Evolutionary conservation across 2,888 invertebrate species (phyloP).

Genomic region (Microplitis manilae): DNA sequence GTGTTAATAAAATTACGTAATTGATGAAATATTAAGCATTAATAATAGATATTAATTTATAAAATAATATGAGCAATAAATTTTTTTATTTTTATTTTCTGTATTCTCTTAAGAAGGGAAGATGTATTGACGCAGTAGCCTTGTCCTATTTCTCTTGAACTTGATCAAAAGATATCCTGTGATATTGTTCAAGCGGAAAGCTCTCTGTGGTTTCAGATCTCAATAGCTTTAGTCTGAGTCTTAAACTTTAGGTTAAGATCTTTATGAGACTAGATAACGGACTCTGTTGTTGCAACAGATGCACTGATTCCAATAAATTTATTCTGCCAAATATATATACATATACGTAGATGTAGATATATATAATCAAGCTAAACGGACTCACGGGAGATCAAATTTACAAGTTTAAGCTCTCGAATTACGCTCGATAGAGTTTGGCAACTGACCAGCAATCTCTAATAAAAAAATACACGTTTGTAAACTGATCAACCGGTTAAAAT

Average conservation of each 20-base stretch:
- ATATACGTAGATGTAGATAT: background rate
- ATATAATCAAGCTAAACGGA: background rate
- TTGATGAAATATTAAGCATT: too few relatives aligned
- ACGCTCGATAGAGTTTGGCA: background rate
- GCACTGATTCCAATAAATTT: background rate
- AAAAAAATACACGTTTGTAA: background rate
- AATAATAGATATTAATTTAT: too few relatives aligned
- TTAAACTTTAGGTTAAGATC: background rate
- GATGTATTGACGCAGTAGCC: constrained; percentile 3
- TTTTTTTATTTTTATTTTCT: too few relatives aligned
- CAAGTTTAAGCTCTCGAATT: background rate
- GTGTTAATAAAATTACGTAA: too few relatives aligned
- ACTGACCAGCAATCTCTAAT: background rate
- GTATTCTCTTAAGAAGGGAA: background rate
- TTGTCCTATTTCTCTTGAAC: background rate
- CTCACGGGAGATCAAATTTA: background rate
- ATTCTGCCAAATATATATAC: background rate
- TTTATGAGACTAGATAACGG: background rate
- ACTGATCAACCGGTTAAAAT: background rate
- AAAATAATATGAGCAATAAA: too few relatives aligned
- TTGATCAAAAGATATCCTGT: background rate
- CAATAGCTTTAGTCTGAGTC: background rate
- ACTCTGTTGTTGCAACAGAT: background rate
- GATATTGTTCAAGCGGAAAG: constrained; percentile 2
- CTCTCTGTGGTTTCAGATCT: background rate